A percentile compares a stretch with the other conserved stretches of the same genome.
Evolutionary conservation across 1,140 invertebrate species (phyloP).

Genomic region (Harpegnathos saltator): DNA sequence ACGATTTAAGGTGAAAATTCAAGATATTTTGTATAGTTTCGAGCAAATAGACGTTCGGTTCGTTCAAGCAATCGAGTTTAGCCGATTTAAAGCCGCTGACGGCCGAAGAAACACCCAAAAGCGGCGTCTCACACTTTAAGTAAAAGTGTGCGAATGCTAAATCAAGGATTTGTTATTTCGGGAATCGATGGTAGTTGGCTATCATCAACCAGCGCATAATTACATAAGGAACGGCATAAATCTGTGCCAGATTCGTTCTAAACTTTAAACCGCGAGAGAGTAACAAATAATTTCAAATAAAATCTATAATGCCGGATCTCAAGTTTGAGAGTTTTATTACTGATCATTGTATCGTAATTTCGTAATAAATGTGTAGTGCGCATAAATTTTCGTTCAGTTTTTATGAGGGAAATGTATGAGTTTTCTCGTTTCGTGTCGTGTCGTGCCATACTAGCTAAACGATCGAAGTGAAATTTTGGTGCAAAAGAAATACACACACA

Average conservation of each 20-base stretch:
- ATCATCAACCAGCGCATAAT: constrained; percentile 70
- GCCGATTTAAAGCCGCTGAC: too few relatives aligned
- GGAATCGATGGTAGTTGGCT: constrained; percentile 74
- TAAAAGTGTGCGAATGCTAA: constrained; percentile 63
- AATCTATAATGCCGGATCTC: too few relatives aligned
- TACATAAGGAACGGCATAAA: constrained; percentile 70
- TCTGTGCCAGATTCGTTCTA: constrained; percentile 64
- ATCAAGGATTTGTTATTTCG: constrained; percentile 75
- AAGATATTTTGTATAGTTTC: background rate
- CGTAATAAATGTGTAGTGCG: too few relatives aligned
- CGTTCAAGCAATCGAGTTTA: too few relatives aligned
- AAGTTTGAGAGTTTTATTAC: too few relatives aligned
- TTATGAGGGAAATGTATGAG: too few relatives aligned
- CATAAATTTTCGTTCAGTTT: too few relatives aligned
- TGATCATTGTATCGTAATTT: too few relatives aligned
- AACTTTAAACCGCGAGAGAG: constrained; percentile 45
- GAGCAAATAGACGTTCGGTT: background rate
- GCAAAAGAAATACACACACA: background rate
- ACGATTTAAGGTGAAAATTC: background rate
- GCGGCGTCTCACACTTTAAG: constrained; percentile 28
- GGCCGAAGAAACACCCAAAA: background rate
- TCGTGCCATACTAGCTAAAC: too few relatives aligned
- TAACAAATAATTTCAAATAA: constrained; percentile 42
- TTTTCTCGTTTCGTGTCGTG: background rate
- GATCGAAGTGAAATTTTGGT: background rate